Base-by-base conservation (phyloP, 2,888 invertebrate species). In the Leucophora obtusa region DNA sequence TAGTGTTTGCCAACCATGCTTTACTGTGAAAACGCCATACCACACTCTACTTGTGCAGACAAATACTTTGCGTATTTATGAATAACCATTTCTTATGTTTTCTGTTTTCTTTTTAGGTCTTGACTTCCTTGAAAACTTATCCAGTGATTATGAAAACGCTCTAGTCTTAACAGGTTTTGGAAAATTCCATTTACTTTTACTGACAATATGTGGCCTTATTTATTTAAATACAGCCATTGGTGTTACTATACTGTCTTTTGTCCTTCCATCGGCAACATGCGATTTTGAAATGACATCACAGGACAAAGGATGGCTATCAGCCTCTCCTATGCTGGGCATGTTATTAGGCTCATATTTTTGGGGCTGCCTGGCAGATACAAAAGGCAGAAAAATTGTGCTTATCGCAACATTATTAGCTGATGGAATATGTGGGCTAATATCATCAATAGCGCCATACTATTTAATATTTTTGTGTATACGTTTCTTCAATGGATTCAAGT, bases 211-310 rank as follows among this genome's bases (percentile, higher is more conserved):
- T 85, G 96, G 96, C 21, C 91, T 96, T 87, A 96, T 96, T 82
- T 96, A 96, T 88, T 91, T 95, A 84, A 95, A 96, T 91, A 95
- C 96, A 58, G 96, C 96, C 71, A 93, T 96, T 83, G 96, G 95
- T 38, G 94, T 95, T 86, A 94, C 94, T 63, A 95, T 94, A 84
- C 92, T 96, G 81, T 96, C 96, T 54, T 96, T 96, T 88, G 94
- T 96, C 75, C 90, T 97, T 76, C 96, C 96, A 6, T 93, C 96
- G 5, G 96, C 96, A 62, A 94, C 94, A 88, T 95, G 95, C 91
- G 95, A 95, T 90, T 95, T 95, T 91, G 90, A 92, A 84, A 95
- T 96, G 95, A 93, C 94, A 50, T 95, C 95, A 1, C 89, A 92
- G 35, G 95, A 95, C 90, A 95, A 95, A 87, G 95, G 95, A 66